Percentiles rank a stretch among this genome's conserved stretches.
phyloP scores from a whole-genome alignment of 2,797 vertebrate genomes.

The Eulemur coronatus region DNA sequence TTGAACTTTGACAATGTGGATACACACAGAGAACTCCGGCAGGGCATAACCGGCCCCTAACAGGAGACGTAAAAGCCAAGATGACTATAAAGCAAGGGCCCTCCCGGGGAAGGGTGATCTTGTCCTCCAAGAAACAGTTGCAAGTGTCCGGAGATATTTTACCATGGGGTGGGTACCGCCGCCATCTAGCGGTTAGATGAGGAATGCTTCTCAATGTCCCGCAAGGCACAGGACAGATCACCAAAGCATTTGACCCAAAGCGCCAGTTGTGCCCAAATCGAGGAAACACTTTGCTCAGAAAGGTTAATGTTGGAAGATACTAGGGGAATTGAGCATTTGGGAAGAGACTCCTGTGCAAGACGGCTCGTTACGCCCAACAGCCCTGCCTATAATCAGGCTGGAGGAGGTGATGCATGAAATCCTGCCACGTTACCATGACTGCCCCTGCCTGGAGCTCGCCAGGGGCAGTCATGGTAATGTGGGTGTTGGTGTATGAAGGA shows the following conservation, averaged over 20 bases:
- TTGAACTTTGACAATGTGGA: background rate
- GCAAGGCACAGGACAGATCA: too few species aligned
- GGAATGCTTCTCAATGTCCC: background rate
- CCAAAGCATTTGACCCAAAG: background rate
- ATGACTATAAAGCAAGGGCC: background rate
- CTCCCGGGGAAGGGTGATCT: background rate
- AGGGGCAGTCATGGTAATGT: too few species aligned
- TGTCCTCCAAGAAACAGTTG: rapidly evolving
- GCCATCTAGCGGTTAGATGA: background rate
- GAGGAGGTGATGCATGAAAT: background rate
- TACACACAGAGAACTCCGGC: background rate
- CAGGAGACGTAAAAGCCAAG: background rate
- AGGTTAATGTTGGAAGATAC: background rate
- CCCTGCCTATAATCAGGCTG: background rate
- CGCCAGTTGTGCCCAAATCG: too few species aligned
- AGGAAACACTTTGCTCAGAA: background rate
- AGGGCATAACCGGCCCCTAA: background rate
- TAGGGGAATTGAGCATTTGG: rapidly evolving
- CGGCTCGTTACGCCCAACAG: background rate
- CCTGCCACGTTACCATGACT: background rate
- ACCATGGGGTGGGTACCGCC: background rate
- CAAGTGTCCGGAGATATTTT: too few species aligned
- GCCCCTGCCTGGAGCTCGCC: background rate
- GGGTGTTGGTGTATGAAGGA: too few species aligned
- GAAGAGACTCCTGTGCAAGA: rapidly evolving